Conservation (phyloP, 2,797 vertebrate species). For the Epinephelus awoara region DNA sequence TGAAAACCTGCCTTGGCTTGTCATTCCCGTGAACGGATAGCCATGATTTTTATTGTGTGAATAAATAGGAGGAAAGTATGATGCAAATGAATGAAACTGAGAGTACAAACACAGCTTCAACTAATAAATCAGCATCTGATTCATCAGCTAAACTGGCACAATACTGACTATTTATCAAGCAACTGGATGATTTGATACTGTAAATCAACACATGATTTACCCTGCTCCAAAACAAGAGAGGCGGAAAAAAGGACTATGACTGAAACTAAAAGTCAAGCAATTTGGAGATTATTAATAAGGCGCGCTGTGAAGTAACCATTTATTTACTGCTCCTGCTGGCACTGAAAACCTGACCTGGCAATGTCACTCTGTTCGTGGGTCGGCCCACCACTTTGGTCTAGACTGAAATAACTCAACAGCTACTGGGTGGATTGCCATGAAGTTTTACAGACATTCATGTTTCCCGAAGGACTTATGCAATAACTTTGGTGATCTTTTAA, state of each 20-base stretch:
- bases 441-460: background rate
- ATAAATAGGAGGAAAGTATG: slow-evolving; percentile 38
- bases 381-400: background rate
- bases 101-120: background rate
- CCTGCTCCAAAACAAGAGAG: slow-evolving; percentile 10
- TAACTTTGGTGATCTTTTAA: background rate
- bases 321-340: background rate
- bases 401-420: background rate
- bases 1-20: slow-evolving; percentile 40
- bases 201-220: slow-evolving; percentile 3
- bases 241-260: background rate
- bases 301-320: background rate
- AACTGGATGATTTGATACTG: slow-evolving; percentile 25
- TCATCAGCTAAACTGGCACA: slow-evolving; percentile 20
- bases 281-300: slow-evolving; percentile 5
- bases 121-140: slow-evolving; percentile 29
- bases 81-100: slow-evolving; percentile 23
- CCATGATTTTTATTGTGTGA: slow-evolving; percentile 29
- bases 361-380: background rate
- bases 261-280: slow-evolving; percentile 1
- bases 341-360: background rate
- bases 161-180: slow-evolving; percentile 20
- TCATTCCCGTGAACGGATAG: slow-evolving; percentile 11
- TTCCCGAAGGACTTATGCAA: background rate
- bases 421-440: background rate